Evolutionary conservation across 2,888 invertebrate species (phyloP), one percentile per base, ranked within the genome.

Genomic region (Microdon myrmicae): DNA sequence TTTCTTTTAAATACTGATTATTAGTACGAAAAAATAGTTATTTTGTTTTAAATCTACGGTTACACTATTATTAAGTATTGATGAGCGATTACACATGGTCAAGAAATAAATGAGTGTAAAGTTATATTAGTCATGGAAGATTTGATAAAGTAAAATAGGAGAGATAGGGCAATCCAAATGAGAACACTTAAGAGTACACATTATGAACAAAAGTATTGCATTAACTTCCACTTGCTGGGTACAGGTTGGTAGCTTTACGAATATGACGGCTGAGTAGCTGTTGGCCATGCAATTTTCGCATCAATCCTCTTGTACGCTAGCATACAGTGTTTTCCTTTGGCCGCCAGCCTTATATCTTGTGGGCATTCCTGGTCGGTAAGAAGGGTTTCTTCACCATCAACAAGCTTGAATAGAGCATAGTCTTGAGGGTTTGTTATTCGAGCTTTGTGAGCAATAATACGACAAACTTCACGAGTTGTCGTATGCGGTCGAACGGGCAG

Each of bases 271-370:
- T 73, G 73, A 4, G 75, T 70, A 6, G 74, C 71, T 85, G 48
- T 79, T 14, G 96, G 96, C 96, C 96, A 97, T 53, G 96, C 96
- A 70, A 97, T 96, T 82, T 96, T 96, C 17, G 96, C 96, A 76
- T 96, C 96, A 78, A 92, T 92, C 66, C 96, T 84, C 81, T 96
- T 96, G 82, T 94, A 97, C 10, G 95, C 96, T 79, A 97, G 86
- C 77, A 94, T 90, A 81, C 93, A 94, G 74, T 94, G 91, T 75
- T 89, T 90, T 44, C 88, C 89, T 70, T 85, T 87, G 69, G 85
- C 85, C 69, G 85, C 85, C 13, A 84, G 81, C 78, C 92, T 88
- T 26, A 95, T 87, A 74, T 91, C 90, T 82, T 95, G 94, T 1
- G 96, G 96, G 73, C 92, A 94, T 75, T 95, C 94, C 69, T 88